Percentiles rank a stretch among this genome's conserved stretches.
phyloP scores from a whole-genome alignment of 2,797 vertebrate genomes.

The Acrossocheilus fasciatus region DNA sequence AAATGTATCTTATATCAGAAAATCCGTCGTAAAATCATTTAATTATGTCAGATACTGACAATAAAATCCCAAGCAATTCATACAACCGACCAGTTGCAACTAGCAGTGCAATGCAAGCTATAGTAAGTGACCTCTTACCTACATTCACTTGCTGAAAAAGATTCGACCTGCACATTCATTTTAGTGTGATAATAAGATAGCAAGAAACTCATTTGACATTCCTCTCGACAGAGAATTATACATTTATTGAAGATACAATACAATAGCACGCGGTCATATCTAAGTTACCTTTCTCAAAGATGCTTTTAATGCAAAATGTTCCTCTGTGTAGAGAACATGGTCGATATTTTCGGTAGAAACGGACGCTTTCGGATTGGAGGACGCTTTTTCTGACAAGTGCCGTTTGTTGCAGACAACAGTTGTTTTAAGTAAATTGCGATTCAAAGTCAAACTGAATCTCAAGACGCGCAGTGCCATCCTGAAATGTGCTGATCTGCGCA shows the following conservation, averaged over 20 bases:
- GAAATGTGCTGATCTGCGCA: slow-evolving; percentile 64
- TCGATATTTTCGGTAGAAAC: slow-evolving; percentile 50
- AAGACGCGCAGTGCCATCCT: slow-evolving; percentile 70
- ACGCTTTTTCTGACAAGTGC: slow-evolving; percentile 65
- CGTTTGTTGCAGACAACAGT: slow-evolving; percentile 59
- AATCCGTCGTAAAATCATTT: background rate
- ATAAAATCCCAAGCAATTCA: background rate
- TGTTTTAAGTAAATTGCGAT: slow-evolving; percentile 49
- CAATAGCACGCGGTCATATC: slow-evolving; percentile 42
- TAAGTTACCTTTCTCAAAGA: slow-evolving; percentile 80
- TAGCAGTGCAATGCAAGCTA: background rate
- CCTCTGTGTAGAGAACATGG: slow-evolving; percentile 71
- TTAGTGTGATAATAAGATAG: background rate
- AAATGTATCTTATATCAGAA: background rate
- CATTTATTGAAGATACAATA: background rate
- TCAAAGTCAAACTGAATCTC: slow-evolving; percentile 33
- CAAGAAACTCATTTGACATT: background rate
- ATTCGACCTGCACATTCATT: background rate
- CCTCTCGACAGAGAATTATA: background rate
- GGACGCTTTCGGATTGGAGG: slow-evolving; percentile 63
- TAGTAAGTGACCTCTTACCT: slow-evolving; percentile 55
- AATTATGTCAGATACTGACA: background rate
- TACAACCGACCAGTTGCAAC: background rate
- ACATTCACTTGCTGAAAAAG: slow-evolving; percentile 37
- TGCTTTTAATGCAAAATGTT: slow-evolving; percentile 76